Evolutionary conservation across 2,888 invertebrate species (phyloP).

Genomic region (Pachliopta kotzebuea): DNA sequence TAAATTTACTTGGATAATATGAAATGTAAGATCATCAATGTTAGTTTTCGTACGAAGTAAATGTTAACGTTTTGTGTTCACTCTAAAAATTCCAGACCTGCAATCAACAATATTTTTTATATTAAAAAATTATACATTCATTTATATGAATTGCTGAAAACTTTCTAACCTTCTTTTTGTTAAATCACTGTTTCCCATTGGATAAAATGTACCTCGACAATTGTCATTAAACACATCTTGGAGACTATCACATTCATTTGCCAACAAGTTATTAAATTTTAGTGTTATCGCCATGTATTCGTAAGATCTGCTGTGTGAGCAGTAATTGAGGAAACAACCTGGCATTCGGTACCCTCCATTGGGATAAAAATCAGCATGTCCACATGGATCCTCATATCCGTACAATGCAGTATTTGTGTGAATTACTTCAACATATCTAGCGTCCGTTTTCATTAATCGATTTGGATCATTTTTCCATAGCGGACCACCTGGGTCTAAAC

Average conservation of each 20-base stretch:
- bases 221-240: conserved; percentile 43
- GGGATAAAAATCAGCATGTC: conserved; percentile 62
- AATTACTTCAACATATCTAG: conserved; percentile 62
- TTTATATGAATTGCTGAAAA: too few species aligned
- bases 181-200: conserved; percentile 55
- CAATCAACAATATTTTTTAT: conserved; percentile 30
- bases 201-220: conserved; percentile 44
- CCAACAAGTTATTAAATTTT: conserved; percentile 48
- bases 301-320: conserved; percentile 55
- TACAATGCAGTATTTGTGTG: conserved; percentile 57
- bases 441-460: conserved; percentile 49
- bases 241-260: conserved; percentile 45
- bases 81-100: conserved; percentile 57
- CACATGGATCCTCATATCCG: conserved; percentile 50
- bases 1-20: conserved; percentile 5
- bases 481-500: conserved; percentile 67
- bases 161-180: conserved; percentile 43
- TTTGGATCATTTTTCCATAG: conserved; percentile 48
- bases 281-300: conserved; percentile 57
- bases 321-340: conserved; percentile 51
- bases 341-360: conserved; percentile 60
- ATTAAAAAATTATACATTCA: neutral
- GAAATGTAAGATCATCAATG: conserved; percentile 52
- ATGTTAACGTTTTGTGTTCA: conserved; percentile 41
- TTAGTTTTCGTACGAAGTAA: conserved; percentile 63